Evolutionary conservation across 30 jellyfish, hydroid and myxozoan species (phyloP), one percentile per base, ranked within the genome.

Genomic region (Turritopsis rubra): DNA sequence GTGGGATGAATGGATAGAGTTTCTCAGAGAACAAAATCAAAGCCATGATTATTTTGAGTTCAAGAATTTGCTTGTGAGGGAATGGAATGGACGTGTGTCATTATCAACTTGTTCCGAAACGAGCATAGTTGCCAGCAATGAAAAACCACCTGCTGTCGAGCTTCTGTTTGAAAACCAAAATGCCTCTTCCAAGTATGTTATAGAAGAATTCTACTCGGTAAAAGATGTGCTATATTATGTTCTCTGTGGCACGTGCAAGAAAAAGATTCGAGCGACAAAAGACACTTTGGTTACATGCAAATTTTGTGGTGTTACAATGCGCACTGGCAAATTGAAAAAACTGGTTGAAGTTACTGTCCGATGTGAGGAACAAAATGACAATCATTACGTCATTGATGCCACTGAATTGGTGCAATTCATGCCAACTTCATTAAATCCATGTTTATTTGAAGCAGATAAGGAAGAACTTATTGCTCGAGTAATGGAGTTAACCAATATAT

Each of bases 91-190:
- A 7, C 30, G 19, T n/a, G 30, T 68, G 0, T 1, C 77, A 68
- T 68, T 68, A 68, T 68, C 77, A 68, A 68, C 77, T n/a, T 68
- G 77, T 27, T 68, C 77, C 9, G 31, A 68, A 68, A 68, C 77
- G 28, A 68, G 30, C 30, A 68, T 68, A 23, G 30, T 23, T 68
- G 77, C 77, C 77, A n/a, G 77, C 30, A 19, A 68, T 68, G 77
- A 68, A 68, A 68, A 68, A n/a, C 31, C 8, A 68, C 77, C 77
- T 68, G 77, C 28, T 68, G 77, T 68, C 30, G 22, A 68, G 31
- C 77, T 68, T 27, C 77, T 27, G 19, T 68, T 68, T 23, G 77
- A 68, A 68, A 68, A 1, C 77, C 22, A 68, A 68, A 23, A 68
- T 68, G 77, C 31, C 21, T n/a, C 28, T 23, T 66, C 76, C 29